phyloP scores from a whole-genome alignment of 2,113 vertebrate genomes.

The Oryzias curvinotus region DNA sequence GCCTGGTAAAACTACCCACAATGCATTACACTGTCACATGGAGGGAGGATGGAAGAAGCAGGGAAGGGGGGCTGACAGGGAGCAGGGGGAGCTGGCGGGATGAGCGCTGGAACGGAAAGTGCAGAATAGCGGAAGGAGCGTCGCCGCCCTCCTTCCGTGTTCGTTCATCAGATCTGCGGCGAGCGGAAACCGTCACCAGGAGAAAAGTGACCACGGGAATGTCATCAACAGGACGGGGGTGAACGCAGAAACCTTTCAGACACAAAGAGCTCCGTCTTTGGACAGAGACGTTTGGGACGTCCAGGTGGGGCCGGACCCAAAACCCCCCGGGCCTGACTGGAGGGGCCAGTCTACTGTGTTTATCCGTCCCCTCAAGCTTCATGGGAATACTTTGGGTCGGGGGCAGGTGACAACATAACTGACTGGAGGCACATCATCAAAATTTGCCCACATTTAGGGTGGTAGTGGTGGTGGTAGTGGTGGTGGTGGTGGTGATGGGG shows the following conservation, averaged over 20 bases:
- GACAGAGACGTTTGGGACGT: slow-evolving; percentile 44
- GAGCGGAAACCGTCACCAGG: slow-evolving; percentile 78
- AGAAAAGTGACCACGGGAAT: slow-evolving; percentile 77
- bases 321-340: slow-evolving; percentile 31
- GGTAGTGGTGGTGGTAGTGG: too few species aligned
- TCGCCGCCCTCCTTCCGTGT: slow-evolving; percentile 66
- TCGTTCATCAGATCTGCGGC: slow-evolving; percentile 70
- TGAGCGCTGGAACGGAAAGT: slow-evolving; percentile 73
- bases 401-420: slow-evolving; percentile 48
- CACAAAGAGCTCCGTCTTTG: slow-evolving; percentile 57
- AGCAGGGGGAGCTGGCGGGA: slow-evolving; percentile 38
- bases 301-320: slow-evolving; percentile 43
- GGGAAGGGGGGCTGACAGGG: slow-evolving; percentile 7
- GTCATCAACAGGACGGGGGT: slow-evolving; percentile 77
- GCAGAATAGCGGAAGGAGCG: slow-evolving; percentile 74
- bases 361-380: slow-evolving; percentile 40
- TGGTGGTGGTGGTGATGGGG: too few species aligned
- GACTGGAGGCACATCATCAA: slow-evolving; percentile 61
- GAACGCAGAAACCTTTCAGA: slow-evolving; percentile 31
- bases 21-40: slow-evolving; percentile 67
- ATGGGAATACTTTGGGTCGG: slow-evolving; percentile 80
- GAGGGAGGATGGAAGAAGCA: slow-evolving; percentile 28
- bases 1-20: slow-evolving; percentile 76
- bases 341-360: slow-evolving; percentile 36
- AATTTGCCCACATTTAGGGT: slow-evolving; percentile 53